Conservation (phyloP, 2,113 vertebrate species). For the Psammodynastes pulverulentus region DNA sequence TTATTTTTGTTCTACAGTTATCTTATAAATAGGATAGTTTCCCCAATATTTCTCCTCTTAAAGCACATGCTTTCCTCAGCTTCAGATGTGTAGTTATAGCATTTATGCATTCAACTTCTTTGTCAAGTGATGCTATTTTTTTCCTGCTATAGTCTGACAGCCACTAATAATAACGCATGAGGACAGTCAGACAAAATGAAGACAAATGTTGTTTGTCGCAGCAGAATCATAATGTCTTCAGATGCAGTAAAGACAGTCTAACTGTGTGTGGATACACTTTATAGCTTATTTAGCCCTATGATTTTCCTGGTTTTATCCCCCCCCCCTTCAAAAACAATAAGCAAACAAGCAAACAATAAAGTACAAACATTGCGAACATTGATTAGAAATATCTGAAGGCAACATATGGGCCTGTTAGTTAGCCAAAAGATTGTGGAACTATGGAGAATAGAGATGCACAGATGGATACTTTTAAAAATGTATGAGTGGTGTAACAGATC, state of each 20-base stretch:
- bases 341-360: conserved; percentile 52
- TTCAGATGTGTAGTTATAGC: conserved; percentile 70
- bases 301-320: conserved; percentile 66
- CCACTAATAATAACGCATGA: conserved; percentile 99
- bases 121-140: conserved; percentile 84
- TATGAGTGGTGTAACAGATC: conserved; percentile 81
- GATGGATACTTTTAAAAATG: conserved; percentile 90
- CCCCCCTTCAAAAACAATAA: conserved; percentile 54
- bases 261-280: conserved; percentile 84
- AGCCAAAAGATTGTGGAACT: conserved; percentile 78
- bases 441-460: conserved; percentile 78
- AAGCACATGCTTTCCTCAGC: conserved; percentile 63
- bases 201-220: conserved; percentile 92
- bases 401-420: conserved; percentile 83
- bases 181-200: conserved; percentile 98
- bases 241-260: conserved; percentile 81
- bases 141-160: conserved; percentile 83
- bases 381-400: conserved; percentile 78
- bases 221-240: conserved; percentile 91
- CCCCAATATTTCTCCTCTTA: conserved; percentile 55
- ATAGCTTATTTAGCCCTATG: conserved; percentile 80
- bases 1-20: conserved; percentile 60
- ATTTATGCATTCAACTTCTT: conserved; percentile 84
- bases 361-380: conserved; percentile 75
- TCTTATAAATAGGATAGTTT: conserved; percentile 44